Evolutionary conservation across 2,113 vertebrate species (phyloP), one percentile per base, ranked within the genome.

Genomic region (Regulus satrapa): DNA sequence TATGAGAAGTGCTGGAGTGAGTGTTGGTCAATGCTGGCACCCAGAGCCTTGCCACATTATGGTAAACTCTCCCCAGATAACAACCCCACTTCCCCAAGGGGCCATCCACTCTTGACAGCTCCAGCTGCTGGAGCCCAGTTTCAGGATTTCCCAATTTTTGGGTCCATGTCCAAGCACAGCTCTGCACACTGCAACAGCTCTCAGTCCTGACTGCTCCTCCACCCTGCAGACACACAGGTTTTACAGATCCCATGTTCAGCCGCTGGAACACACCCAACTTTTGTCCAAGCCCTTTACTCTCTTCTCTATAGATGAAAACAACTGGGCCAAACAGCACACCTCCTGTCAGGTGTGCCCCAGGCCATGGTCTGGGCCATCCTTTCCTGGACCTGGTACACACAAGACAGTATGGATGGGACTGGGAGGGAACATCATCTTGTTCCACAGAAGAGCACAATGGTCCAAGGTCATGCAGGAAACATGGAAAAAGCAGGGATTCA

Each of bases 41-140:
- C 40, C 69, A 74, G 52, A 62, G 51, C 55, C 31, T 54, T 31
- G 15, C 48, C 43, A 3, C 0, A 0, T 26, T 26, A 16, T 4
- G 7, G 64, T 56, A 28, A 90, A 55, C 41, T 46, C 86, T n/a
- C 10, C 26, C 16, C 15, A 54, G 61, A 5, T 6, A 66, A 41
- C 43, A 46, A 8, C 31, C 43, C 10, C 26, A 31, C 36, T 45
- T 7, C 31, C 45, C 38, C 28, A 45, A 20, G 34, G 63, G 26
- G 18, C 8, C 21, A 18, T 61, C 26, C 36, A 28, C 32, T 28
- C 18, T 4, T 19, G 20, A 10, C 20, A 74, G 28, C 56, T 62
- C 25, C 25, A 63, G 52, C 67, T 67, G n/a, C 2, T 74, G 45
- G 52, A 86, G 58, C 32, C 58, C 32, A 14, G 10, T 26, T 63